Conservation (phyloP, 2,797 vertebrate species). For the Dallia pectoralis region DNA sequence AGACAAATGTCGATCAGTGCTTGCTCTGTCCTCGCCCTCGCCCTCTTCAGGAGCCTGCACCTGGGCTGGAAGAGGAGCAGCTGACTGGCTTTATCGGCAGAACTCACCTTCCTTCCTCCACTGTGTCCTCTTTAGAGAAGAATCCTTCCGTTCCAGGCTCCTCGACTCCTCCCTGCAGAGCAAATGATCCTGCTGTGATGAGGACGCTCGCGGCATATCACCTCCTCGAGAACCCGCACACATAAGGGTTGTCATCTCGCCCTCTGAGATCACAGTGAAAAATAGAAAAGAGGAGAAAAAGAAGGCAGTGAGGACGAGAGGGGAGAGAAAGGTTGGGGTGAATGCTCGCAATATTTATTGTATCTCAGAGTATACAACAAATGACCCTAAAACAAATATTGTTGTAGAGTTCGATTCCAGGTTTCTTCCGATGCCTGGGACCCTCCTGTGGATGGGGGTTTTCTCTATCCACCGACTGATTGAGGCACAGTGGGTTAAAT, state of each 20-base stretch:
- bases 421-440: too few species aligned
- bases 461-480: neutral
- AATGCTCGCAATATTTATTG: neutral
- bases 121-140: conserved; percentile 9
- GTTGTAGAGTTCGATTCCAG: too few species aligned
- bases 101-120: conserved; percentile 18
- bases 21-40: conserved; percentile 36
- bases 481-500: neutral
- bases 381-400: too few species aligned
- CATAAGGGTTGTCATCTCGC: conserved; percentile 64
- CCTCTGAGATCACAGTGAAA: conserved; percentile 50
- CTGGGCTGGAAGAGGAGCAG: conserved; percentile 62
- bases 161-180: conserved; percentile 3
- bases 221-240: conserved; percentile 68
- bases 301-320: neutral
- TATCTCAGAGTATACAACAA: too few species aligned
- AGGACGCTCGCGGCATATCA: conserved; percentile 52
- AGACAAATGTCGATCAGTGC: conserved; percentile 21
- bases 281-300: neutral
- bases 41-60: conserved; percentile 64
- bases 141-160: conserved; percentile 14
- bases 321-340: neutral
- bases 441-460: too few species aligned
- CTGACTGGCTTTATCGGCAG: conserved; percentile 32
- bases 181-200: conserved; percentile 49